These are phyloP conservation scores for Campylomormyrus numenius DNA, from an alignment of 2,113 vertebrate genomes.

Conservation along the genomic window DNA sequence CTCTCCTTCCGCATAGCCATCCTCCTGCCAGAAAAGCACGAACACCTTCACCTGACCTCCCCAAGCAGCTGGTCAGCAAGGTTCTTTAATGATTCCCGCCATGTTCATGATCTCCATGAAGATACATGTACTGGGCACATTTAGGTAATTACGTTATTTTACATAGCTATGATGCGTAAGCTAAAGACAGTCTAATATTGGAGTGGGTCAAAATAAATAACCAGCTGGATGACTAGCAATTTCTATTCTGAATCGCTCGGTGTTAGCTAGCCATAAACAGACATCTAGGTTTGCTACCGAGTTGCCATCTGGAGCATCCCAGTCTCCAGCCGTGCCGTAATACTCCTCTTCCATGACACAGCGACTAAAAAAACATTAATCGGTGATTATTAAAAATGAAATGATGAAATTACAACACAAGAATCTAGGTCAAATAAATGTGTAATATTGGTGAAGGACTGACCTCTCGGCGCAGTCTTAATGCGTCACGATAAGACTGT, in stretches of 20 bases:
- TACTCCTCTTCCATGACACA: conserved; percentile 63
- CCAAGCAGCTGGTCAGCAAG: background rate
- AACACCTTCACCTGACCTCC: background rate
- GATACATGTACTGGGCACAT: background rate
- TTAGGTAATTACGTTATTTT: background rate
- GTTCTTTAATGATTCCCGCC: background rate
- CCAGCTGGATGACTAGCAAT: background rate
- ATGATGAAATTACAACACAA: background rate
- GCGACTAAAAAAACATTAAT: background rate
- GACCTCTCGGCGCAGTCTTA: conserved; percentile 1
- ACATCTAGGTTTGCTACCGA: conserved; percentile 45
- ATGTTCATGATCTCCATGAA: background rate
- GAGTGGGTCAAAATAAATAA: background rate
- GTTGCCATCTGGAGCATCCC: conserved; percentile 56
- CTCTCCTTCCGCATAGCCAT: conserved; percentile 78
- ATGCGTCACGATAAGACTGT: background rate
- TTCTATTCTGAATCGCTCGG: background rate
- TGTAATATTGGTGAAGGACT: background rate
- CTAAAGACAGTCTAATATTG: background rate
- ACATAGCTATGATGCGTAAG: background rate
- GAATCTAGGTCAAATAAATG: background rate
- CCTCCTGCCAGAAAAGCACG: conserved; percentile 59
- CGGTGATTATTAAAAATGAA: background rate
- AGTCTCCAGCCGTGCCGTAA: conserved; percentile 54
- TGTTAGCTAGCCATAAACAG: conserved; percentile 21